Percentiles rank a stretch among this genome's conserved stretches.
Evolutionary conservation across 2,797 vertebrate species (phyloP).

Genomic region (Urosaurus nigricauda): DNA sequence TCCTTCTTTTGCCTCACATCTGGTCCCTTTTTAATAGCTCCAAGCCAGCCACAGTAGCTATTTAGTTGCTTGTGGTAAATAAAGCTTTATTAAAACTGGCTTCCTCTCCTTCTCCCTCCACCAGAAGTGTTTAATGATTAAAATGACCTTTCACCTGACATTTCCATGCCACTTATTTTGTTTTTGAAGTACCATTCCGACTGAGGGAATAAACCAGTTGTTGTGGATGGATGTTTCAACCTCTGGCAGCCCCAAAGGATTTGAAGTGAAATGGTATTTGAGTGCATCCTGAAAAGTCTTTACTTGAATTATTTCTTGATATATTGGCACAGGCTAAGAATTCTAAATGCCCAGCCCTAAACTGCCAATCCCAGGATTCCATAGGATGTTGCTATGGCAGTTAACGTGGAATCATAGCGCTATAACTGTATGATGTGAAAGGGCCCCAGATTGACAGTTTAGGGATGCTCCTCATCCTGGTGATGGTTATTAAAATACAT

Average conservation of each 20-base stretch:
- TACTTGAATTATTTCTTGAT: background rate
- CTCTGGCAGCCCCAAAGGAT: background rate
- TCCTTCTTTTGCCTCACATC: constrained; percentile 81
- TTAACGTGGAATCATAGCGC: too few species aligned
- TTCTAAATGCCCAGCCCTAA: too few species aligned
- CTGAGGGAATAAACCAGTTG: constrained; percentile 25
- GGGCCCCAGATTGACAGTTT: too few species aligned
- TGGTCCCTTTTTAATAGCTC: constrained; percentile 80
- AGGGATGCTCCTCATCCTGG: too few species aligned
- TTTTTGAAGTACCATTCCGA: background rate
- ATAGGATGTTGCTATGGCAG: too few species aligned
- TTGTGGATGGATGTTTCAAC: constrained; percentile 27
- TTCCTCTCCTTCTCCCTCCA: constrained; percentile 1
- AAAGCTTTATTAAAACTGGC: constrained; percentile 71
- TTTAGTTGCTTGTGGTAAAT: constrained; percentile 74
- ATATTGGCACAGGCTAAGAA: background rate
- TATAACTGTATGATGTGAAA: too few species aligned
- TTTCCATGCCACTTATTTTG: constrained; percentile 53
- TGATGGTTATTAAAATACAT: too few species aligned
- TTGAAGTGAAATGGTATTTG: background rate
- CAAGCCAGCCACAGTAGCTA: constrained; percentile 79
- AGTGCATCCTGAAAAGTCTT: background rate
- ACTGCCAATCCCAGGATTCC: too few species aligned
- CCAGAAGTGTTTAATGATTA: constrained; percentile 76
- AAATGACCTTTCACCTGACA: constrained; percentile 76